Evolutionary conservation across 2,888 invertebrate genomes (phyloP), one percentile per base, ranked within the genome.

Genomic region (Elaeidobius kamerunicus): DNA sequence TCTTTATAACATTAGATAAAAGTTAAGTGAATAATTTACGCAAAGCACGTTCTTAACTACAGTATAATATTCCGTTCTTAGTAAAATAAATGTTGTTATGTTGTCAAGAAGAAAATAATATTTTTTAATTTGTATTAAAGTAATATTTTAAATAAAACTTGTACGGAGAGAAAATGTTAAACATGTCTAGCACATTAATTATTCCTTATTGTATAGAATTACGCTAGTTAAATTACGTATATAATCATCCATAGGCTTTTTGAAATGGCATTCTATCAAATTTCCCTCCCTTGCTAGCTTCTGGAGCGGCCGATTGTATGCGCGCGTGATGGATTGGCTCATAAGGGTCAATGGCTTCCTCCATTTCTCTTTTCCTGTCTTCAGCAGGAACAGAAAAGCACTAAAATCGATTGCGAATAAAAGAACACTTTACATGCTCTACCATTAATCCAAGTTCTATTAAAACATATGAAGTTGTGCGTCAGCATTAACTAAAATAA

Each of bases 281-380:
- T 56, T 53, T 43, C 49, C 43, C 54, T 52, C 51, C 56, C 52
- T 49, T 34, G 34, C 35, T 40, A 45, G 52, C 51, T 52, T 52
- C 52, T 41, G 45, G 43, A 47, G 42, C 45, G 58, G 56, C 59
- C 63, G 65, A 66, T 63, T 65, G 64, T 65, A 60, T 63, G 62
- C 60, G 54, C 63, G 52, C 58, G 65, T 72, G 72, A 72, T 78
- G 76, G 77, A 78, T 78, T 73, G 77, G 76, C 71, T 75, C 76
- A 75, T 72, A 75, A 78, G 77, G 79, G 78, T 78, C 78, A 78
- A 77, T 76, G 78, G 77, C 76, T 77, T 75, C 75, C 74, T 76
- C 76, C 76, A 78, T 79, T 78, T 78, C 77, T 78, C 77, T 77
- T 77, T 73, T 73, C 72, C 76, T 77, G 77, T 78, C 77, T 76